phyloP scores from a whole-genome alignment of 2,888 invertebrate genomes.

The Tachina fera region DNA sequence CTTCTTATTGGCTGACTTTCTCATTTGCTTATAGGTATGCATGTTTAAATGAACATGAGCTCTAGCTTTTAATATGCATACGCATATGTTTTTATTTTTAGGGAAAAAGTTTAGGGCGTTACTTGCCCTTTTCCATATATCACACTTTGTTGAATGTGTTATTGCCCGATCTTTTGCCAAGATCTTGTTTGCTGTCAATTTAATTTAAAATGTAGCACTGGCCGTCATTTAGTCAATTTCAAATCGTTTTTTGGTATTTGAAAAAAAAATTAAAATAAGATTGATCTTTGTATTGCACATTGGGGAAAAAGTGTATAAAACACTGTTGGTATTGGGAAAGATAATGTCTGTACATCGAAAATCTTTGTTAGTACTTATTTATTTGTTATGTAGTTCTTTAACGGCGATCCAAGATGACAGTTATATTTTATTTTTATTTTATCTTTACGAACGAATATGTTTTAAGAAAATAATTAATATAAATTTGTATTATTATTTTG shows the following conservation, averaged over 20 bases:
- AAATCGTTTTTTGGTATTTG: constrained; percentile 49
- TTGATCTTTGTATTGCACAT: not conserved
- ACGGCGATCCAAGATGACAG: no score
- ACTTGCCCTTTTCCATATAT: constrained; percentile 56
- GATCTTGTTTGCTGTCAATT: constrained; percentile 71
- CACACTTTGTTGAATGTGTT: constrained; percentile 48
- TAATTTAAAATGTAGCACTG: constrained; percentile 50
- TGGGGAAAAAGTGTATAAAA: not conserved
- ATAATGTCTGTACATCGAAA: no score
- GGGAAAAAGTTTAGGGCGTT: constrained; percentile 49
- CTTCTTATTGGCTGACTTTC: constrained; percentile 34
- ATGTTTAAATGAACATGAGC: not conserved
- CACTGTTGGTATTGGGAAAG: not conserved
- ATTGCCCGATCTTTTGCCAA: constrained; percentile 68
- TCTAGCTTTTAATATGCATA: constrained; percentile 1
- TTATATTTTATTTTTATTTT: no score
- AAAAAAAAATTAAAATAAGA: not conserved
- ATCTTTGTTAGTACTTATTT: no score
- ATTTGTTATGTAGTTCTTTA: no score
- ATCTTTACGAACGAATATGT: no score
- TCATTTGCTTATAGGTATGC: not conserved
- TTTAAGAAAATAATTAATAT: no score
- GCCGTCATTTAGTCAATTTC: constrained; percentile 16
- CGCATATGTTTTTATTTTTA: not conserved
- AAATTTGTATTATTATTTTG: no score